Evolutionary conservation across 2,113 vertebrate species (phyloP).

Genomic region (Progne subis): DNA sequence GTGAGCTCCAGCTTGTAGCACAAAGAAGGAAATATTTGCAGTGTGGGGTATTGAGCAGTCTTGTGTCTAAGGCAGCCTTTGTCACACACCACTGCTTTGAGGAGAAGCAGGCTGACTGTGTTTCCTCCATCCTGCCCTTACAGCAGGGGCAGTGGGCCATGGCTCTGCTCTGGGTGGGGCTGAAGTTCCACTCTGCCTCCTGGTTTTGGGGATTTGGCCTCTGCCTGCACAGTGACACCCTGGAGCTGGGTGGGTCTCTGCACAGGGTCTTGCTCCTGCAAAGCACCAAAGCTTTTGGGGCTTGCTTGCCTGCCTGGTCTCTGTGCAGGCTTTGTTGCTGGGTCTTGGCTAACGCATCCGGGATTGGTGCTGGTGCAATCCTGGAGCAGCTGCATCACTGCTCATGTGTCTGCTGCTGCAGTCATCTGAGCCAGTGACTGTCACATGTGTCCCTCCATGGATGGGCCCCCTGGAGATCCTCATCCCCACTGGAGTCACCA

Average conservation of each 20-base stretch:
- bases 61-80: neutral
- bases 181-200: neutral
- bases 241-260: neutral
- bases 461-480: neutral
- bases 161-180: neutral
- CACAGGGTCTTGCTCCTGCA: neutral
- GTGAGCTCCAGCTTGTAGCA: neutral
- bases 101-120: neutral
- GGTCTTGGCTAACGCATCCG: neutral
- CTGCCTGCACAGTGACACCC: neutral
- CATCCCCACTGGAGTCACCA: neutral
- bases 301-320: rapidly evolving
- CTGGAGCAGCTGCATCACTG: neutral
- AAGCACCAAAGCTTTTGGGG: neutral
- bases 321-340: neutral
- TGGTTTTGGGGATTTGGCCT: neutral
- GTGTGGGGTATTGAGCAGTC: neutral
- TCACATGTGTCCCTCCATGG: rapidly evolving
- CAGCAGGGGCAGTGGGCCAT: rapidly evolving
- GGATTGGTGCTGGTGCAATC: neutral
- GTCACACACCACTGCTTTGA: neutral
- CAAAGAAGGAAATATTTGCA: neutral
- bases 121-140: neutral
- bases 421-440: neutral
- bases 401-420: neutral